A percentile compares a stretch with the other conserved stretches of the same genome.
These are phyloP conservation scores for Lasius fuliginosus DNA, from an alignment of 2,888 invertebrate genomes.

Conservation along the genomic window DNA sequence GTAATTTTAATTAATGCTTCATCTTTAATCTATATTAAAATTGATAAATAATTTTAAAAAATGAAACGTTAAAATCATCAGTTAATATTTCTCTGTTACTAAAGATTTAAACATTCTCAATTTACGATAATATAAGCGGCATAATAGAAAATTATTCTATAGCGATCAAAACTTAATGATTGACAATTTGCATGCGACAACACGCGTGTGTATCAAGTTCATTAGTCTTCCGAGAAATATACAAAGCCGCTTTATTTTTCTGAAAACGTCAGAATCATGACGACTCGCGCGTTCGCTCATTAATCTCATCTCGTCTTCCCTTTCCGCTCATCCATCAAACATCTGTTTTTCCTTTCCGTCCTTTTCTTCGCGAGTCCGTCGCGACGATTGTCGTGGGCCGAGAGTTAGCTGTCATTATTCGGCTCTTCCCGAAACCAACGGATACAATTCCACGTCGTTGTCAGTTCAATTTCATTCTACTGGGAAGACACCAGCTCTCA, in stretches of 20 bases:
- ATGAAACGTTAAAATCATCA: background rate
- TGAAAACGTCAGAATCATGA: background rate
- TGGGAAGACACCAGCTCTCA: constrained; percentile 18
- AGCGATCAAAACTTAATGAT: background rate
- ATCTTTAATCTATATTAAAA: background rate
- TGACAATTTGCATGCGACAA: background rate
- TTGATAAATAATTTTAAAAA: background rate
- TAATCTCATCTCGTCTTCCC: background rate
- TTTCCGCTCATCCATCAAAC: constrained; percentile 26
- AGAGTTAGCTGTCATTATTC: constrained; percentile 48
- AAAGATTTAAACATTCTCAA: background rate
- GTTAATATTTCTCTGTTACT: background rate
- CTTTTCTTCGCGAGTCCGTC: constrained; percentile 22
- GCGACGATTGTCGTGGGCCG: constrained; percentile 18
- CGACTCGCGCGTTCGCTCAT: background rate
- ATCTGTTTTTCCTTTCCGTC: constrained; percentile 25
- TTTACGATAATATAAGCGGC: background rate
- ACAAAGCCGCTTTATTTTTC: background rate
- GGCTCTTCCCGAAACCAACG: background rate
- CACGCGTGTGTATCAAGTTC: background rate
- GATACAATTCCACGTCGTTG: constrained; percentile 55
- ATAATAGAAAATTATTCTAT: background rate
- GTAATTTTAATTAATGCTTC: background rate
- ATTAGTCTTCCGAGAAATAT: background rate
- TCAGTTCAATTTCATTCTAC: constrained; percentile 55